Percentiles rank a stretch among this genome's conserved stretches.
Evolutionary conservation across 2,113 vertebrate species (phyloP).

Genomic region (Myotis lucifugus): DNA sequence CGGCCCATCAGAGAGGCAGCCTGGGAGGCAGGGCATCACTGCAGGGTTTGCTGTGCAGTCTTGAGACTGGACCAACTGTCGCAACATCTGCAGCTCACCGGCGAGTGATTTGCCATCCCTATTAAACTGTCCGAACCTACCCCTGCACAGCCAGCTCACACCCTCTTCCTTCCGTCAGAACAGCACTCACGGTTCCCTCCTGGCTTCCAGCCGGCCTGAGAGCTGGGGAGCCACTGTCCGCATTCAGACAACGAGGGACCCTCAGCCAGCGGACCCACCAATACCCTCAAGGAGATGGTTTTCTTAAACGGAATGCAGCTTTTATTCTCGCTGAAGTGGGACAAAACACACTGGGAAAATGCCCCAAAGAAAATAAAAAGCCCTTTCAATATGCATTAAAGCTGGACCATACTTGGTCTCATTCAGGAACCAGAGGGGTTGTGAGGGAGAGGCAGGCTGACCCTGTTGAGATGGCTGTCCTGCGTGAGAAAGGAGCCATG

Average conservation of each 20-base stretch:
- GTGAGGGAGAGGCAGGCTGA: background rate
- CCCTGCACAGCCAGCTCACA: background rate
- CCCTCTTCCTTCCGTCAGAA: background rate
- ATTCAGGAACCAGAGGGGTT: background rate
- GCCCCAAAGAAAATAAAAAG: background rate
- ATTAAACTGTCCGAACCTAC: background rate
- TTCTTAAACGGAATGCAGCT: background rate
- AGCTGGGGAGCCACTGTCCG: background rate
- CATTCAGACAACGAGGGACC: background rate
- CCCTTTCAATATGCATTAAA: background rate
- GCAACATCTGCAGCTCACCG: background rate
- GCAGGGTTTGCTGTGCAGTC: background rate
- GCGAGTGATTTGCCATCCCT: background rate
- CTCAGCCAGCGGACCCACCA: background rate
- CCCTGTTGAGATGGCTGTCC: too few relatives aligned
- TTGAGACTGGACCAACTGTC: background rate
- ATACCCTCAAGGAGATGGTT: background rate
- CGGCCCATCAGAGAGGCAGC: background rate
- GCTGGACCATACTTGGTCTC: background rate
- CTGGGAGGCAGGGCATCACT: background rate
- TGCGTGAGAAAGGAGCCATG: background rate
- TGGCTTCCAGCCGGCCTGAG: background rate
- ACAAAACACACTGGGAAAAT: conserved; percentile 25
- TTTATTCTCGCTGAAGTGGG: conserved; percentile 1
- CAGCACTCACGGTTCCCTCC: background rate